phyloP scores from a whole-genome alignment of 2,888 invertebrate species.

The Lydus trimaculatus region DNA sequence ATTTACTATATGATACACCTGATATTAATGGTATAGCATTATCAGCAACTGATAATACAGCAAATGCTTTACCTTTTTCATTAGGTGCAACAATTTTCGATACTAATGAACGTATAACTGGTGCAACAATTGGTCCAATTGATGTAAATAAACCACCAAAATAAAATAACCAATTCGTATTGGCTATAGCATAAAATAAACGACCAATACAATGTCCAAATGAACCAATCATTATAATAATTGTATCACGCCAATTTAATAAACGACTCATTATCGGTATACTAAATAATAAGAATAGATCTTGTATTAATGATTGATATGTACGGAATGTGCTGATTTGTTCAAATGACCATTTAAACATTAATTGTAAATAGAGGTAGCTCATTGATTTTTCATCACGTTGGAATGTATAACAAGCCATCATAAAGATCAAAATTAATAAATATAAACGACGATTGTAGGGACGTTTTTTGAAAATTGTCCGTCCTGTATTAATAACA shows the following conservation, averaged over 20 bases:
- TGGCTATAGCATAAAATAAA: constrained; percentile 71
- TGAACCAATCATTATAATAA: constrained; percentile 77
- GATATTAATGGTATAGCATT: constrained; percentile 81
- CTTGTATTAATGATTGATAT: constrained; percentile 75
- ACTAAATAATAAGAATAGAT: constrained; percentile 73
- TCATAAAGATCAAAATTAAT: constrained; percentile 73
- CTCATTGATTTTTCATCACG: constrained; percentile 81
- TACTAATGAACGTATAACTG: constrained; percentile 81
- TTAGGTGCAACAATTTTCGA: constrained; percentile 76
- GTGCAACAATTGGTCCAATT: constrained; percentile 80
- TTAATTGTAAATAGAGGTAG: constrained; percentile 76
- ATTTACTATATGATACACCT: constrained; percentile 74
- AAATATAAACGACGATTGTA: constrained; percentile 69
- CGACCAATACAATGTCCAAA: constrained; percentile 73
- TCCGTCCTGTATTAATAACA: constrained; percentile 68
- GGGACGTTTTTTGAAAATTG: constrained; percentile 68
- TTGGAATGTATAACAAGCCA: constrained; percentile 84
- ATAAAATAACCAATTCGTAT: constrained; percentile 67
- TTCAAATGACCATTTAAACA: constrained; percentile 75
- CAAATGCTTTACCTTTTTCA: constrained; percentile 78
- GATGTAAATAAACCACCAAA: constrained; percentile 74
- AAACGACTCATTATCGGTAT: constrained; percentile 76
- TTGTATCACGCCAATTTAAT: constrained; percentile 73
- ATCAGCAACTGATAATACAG: constrained; percentile 80
- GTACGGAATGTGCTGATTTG: constrained; percentile 76